Percentiles rank a stretch among this genome's conserved stretches.
phyloP scores from a whole-genome alignment of 2,888 invertebrate species.

The Acrobasis suavella region DNA sequence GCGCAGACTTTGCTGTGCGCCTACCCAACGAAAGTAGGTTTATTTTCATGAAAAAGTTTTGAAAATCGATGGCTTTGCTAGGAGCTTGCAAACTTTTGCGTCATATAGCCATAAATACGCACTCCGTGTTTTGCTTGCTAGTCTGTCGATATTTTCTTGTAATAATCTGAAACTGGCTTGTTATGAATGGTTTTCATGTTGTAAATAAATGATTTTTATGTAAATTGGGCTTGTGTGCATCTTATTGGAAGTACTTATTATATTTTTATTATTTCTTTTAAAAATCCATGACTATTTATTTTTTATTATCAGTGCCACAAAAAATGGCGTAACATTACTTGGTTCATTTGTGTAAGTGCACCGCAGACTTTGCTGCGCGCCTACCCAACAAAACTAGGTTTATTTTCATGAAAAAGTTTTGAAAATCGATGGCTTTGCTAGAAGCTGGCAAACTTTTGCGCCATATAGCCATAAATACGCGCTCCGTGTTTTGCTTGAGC shows the following conservation, averaged over 20 bases:
- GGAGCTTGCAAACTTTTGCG: slow-evolving; percentile 79
- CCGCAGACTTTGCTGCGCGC: slow-evolving; percentile 53
- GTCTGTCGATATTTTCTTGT: slow-evolving; percentile 56
- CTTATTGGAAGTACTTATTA: too few species aligned
- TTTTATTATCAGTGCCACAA: too few species aligned
- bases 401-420: slow-evolving; percentile 84
- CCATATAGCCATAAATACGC: slow-evolving; percentile 80
- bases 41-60: slow-evolving; percentile 84
- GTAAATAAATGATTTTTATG: too few species aligned
- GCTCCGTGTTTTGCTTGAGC: slow-evolving; percentile 69
- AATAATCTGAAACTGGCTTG: slow-evolving; percentile 50
- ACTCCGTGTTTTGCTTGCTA: slow-evolving; percentile 71
- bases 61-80: slow-evolving; percentile 83
- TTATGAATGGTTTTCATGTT: too few species aligned
- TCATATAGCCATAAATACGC: slow-evolving; percentile 80
- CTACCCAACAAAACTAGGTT: slow-evolving; percentile 80
- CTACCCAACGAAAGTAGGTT: slow-evolving; percentile 80
- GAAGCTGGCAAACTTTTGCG: slow-evolving; percentile 78
- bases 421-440: slow-evolving; percentile 83
- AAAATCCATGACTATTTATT: too few species aligned
- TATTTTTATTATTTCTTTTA: too few species aligned
- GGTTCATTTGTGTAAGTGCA: slow-evolving; percentile 50
- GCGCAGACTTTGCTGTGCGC: slow-evolving; percentile 53
- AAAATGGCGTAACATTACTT: too few species aligned
- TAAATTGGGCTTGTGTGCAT: too few species aligned